phyloP scores from a whole-genome alignment of 2,113 vertebrate genomes.

The Odobenus rosmarus region DNA sequence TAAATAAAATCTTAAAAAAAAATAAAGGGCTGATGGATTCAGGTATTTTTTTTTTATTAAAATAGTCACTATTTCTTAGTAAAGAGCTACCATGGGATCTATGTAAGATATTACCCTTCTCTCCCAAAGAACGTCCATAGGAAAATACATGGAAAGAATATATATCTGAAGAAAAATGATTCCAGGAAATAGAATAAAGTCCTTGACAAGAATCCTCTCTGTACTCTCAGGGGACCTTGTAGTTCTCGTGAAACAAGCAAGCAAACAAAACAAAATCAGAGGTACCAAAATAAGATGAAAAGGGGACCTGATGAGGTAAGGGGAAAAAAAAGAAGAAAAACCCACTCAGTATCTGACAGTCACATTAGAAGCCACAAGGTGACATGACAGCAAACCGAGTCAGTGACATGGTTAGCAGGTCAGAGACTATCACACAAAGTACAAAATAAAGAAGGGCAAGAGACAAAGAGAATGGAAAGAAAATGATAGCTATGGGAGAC shows the following conservation, averaged over 20 bases:
- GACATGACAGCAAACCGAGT: neutral
- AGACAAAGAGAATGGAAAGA: neutral
- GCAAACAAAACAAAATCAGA: neutral
- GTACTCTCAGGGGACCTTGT: neutral
- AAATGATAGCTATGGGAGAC: neutral
- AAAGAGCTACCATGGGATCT: neutral
- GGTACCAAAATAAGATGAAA: neutral
- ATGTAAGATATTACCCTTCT: neutral
- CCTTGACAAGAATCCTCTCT: neutral
- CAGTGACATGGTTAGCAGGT: neutral
- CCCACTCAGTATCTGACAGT: neutral
- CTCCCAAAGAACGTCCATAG: neutral
- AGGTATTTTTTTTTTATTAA: neutral
- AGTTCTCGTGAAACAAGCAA: neutral
- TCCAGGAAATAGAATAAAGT: neutral
- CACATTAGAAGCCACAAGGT: neutral
- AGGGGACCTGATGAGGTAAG: neutral
- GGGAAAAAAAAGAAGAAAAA: neutral
- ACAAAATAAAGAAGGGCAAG: neutral
- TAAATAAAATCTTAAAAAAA: too few species aligned
- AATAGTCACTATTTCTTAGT: neutral
- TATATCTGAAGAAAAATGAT: neutral
- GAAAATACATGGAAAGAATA: neutral
- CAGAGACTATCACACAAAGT: too few species aligned
- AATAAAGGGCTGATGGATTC: neutral